These are phyloP conservation scores for Notodonta ziczac DNA, from an alignment of 2,888 invertebrate species.

Conservation along the genomic window DNA sequence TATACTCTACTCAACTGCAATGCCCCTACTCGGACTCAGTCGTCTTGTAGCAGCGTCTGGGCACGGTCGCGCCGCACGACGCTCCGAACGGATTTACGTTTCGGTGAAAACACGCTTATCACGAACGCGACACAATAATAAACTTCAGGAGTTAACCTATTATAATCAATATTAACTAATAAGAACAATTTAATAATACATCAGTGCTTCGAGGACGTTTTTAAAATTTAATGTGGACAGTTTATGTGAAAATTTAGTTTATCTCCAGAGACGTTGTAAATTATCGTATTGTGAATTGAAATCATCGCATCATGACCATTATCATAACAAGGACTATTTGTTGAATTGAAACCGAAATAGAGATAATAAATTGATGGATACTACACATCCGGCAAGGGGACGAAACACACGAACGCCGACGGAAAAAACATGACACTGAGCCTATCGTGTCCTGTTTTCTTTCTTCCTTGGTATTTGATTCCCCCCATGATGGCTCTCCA, in stretches of 20 bases:
- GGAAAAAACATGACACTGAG: conserved; percentile 84
- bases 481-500: conserved; percentile 74
- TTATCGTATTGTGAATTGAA: conserved; percentile 49
- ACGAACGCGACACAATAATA: conserved; percentile 61
- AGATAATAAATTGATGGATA: conserved; percentile 81
- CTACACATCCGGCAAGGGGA: conserved; percentile 79
- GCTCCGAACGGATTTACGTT: conserved; percentile 71
- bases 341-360: conserved; percentile 67
- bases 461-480: conserved; percentile 81
- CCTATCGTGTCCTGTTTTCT: conserved; percentile 77
- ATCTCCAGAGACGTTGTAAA: conserved; percentile 41
- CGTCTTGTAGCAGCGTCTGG: conserved; percentile 77
- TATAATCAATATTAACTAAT: conserved; percentile 23
- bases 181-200: conserved; percentile 20
- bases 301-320: conserved; percentile 58
- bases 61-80: conserved; percentile 79
- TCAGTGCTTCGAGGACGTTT: conserved; percentile 30
- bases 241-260: conserved; percentile 56
- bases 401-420: conserved; percentile 75
- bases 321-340: conserved; percentile 63
- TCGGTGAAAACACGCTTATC: conserved; percentile 76
- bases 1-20: conserved; percentile 78
- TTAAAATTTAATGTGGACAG: conserved; percentile 52
- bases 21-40: conserved; percentile 75
- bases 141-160: conserved; percentile 45